These are phyloP conservation scores for Macrotis lagotis DNA, from an alignment of 2,113 vertebrate species.

Conservation along the genomic window DNA sequence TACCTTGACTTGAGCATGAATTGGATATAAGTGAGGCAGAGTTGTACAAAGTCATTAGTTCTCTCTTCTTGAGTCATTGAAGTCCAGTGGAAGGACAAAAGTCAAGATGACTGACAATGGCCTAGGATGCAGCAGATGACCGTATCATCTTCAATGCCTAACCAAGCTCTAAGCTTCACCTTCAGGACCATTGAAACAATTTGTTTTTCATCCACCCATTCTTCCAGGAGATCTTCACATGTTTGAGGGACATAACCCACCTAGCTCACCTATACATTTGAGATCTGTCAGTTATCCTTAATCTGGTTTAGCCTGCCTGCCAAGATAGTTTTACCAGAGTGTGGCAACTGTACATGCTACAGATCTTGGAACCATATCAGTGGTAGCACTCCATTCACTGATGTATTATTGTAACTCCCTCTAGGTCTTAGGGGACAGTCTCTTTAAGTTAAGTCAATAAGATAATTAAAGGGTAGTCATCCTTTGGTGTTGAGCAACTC, in stretches of 20 bases:
- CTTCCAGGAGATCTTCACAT: too few species aligned
- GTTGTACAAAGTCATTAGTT: not conserved
- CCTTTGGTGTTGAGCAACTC: not conserved
- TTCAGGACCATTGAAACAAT: not conserved
- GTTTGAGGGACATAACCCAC: not conserved
- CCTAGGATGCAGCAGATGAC: not conserved
- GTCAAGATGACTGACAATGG: not conserved
- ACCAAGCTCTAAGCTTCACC: not conserved
- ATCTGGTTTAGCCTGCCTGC: not conserved
- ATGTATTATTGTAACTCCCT: not conserved
- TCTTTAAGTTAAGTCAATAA: not conserved
- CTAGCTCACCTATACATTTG: not conserved
- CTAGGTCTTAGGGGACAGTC: not conserved
- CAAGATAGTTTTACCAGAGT: not conserved
- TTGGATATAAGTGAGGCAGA: not conserved
- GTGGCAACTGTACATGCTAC: too few species aligned
- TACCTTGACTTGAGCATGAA: not conserved
- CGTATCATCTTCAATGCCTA: not conserved
- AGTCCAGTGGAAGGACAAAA: too few species aligned
- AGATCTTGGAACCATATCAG: not conserved
- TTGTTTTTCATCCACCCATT: not conserved
- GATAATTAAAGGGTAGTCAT: not conserved
- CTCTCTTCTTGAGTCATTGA: not conserved
- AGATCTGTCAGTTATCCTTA: not conserved
- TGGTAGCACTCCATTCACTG: not conserved